Evolutionary conservation across 2,113 vertebrate genomes (phyloP), one percentile per base, ranked within the genome.

Genomic region (Montifringilla adamsi): DNA sequence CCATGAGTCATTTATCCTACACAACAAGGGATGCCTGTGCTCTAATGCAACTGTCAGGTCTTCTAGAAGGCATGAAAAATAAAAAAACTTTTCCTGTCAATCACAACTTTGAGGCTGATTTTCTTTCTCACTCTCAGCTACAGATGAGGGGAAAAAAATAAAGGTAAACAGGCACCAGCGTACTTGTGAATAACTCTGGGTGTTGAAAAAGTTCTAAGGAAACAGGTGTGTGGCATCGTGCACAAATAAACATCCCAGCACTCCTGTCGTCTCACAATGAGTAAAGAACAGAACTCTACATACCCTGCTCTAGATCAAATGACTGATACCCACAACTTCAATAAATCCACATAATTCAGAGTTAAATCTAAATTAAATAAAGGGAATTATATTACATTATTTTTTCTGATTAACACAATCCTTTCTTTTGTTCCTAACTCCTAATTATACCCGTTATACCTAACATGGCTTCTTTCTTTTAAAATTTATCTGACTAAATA

Each of bases 1-100:
- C 96, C 88, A 53, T 95, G 87, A 95, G 67, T 93, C 93, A 90
- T 77, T 90, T 87, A 82, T 70, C 94, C 96, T 76, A 63, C 85
- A 76, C 95, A 87, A 55, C 88, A 94, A 33, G 68, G 94, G 92
- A 95, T 83, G 63, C 74, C 59, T 50, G 30, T 5, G 35, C 0
- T 69, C 81, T 46, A 90, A 56, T 11, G 44, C 44, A 92, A 88
- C 95, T 58, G 79, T 68, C 91, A 77, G 56, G 44, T 66, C 79
- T 95, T 89, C 72, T 72, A 75, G 39, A 85, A 88, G 55, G 41
- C 59, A 82, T 23, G 24, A 94, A 83, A 92, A 94, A 73, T 8
- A 72, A 52, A 44, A 44, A 27, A 28, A 37, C 43, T 47, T 79
- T 91, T 94, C 77, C 91, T 87, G 74, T 89, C 77, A 79, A 64